Evolutionary conservation across 2,797 vertebrate genomes (phyloP), one percentile per base, ranked within the genome.

Genomic region (Diglossa cyanea): DNA sequence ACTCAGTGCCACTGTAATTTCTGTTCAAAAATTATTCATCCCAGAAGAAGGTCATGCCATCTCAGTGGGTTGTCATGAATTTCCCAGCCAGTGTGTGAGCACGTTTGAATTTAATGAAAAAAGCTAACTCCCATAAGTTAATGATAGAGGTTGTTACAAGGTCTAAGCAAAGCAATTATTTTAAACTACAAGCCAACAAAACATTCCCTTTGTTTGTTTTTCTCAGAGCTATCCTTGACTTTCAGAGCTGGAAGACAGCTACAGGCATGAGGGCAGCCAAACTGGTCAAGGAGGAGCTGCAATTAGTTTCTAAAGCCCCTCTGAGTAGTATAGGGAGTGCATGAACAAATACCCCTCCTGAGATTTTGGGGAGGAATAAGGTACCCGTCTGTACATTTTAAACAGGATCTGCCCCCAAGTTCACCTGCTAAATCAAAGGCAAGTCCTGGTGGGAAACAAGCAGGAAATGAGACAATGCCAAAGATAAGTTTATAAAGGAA

Each of bases 151-250:
- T 76, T 91, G 31, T 57, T 93, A 55, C 33, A 71, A 90, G 55
- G 82, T 91, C 70, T 78, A 66, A 90, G 54, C 40, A 80, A 94
- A 94, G 85, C 44, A 90, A 96, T 91, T 91, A 91, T 91, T 96
- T 92, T 91, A 84, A 94, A 80, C 72, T 88, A 50, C 44, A 90
- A 91, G 84, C 58, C 62, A 93, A 86, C 7, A 83, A 86, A 95
- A 68, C 21, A 80, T 83, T 78, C 18, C 1, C 11, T 80, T 57
- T 90, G 72, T 97, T 95, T 94, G 72, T 74, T 93, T 96, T 94
- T 88, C 70, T 92, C 61, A 1, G 5, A 23, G 37, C 74, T 90
- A 39, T 91, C 73, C 87, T 96, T 96, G 87, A 91, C 82, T 94
- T 93, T 91, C 58, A 60, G 78, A 95, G 51, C 44, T 88, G 24